phyloP scores from a whole-genome alignment of 2,113 vertebrate genomes.

The Ptychochromis oligacanthus region DNA sequence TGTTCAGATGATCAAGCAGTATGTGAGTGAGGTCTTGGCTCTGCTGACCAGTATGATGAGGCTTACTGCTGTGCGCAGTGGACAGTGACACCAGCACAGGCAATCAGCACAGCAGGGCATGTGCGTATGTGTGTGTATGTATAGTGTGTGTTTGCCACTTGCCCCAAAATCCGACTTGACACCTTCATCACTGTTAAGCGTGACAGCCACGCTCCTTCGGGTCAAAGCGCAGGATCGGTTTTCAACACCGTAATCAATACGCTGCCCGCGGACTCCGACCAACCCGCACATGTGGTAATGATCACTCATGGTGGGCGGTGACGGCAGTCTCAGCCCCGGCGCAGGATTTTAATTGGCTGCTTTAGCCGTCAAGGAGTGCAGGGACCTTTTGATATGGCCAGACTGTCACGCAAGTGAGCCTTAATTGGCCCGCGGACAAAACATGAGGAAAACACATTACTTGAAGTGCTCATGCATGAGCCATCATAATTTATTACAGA shows the following conservation, averaged over 20 bases:
- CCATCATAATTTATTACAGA: conserved; percentile 48
- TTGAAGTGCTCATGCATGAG: conserved; percentile 46
- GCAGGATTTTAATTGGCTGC: conserved; percentile 55
- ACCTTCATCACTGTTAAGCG: background rate
- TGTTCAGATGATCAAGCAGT: conserved; percentile 51
- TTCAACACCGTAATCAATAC: conserved; percentile 29
- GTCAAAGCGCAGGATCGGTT: background rate
- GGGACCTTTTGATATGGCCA: conserved; percentile 58
- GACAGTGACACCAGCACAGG: conserved; percentile 22
- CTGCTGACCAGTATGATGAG: conserved; percentile 59
- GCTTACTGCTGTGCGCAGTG: conserved; percentile 30
- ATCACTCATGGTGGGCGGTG: conserved; percentile 31
- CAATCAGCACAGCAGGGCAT: background rate
- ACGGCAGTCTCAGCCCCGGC: conserved; percentile 1
- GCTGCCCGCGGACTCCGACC: background rate
- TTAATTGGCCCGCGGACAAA: conserved; percentile 56
- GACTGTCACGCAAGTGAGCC: conserved; percentile 38
- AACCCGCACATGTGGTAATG: conserved; percentile 26
- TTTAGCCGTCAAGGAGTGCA: conserved; percentile 27
- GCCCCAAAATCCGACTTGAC: background rate
- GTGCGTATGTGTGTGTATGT: background rate
- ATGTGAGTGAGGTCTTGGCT: conserved; percentile 42
- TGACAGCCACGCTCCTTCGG: background rate
- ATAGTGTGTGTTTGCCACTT: background rate
- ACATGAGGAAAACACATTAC: conserved; percentile 53